Evolutionary conservation across 2,113 vertebrate species (phyloP), one percentile per base, ranked within the genome.

Genomic region (Toxotes jaculatrix): DNA sequence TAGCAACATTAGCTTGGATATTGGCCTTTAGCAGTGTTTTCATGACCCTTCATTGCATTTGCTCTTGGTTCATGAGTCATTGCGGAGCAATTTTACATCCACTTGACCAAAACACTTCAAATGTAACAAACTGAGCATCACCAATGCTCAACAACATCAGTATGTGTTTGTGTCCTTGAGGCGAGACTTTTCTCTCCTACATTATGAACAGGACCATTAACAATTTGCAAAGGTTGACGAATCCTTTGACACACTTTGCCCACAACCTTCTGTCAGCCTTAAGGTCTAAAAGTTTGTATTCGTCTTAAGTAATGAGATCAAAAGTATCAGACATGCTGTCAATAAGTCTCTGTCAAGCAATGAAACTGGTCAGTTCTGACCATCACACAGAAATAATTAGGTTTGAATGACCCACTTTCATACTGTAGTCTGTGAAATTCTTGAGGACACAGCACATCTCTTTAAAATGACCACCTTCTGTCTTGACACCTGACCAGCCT

Each of bases 391-490:
- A 62, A 31, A 79, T 61, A 60, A 78, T 56, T 51, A 38, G 60
- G n/a, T 40, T 5, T 38, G 34, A 13, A 43, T 75, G 67, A 68
- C 16, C 76, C 66, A 70, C 64, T 57, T 57, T 27, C 73, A 71
- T 31, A n/a, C 23, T 40, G 16, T 23, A 55, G 53, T 9, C 47
- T 31, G 47, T 62, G 38, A 70, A 64, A 55, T n/a, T 68, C 23
- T n/a, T 53, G 43, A 53, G 47, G 12, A 70, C 53, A 42, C 49
- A 21, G 31, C 21, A n/a, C 34, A 42, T 16, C 65, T 70, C 45
- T 61, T 70, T 69, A 47, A 79, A 70, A 36, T 47, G 7, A 23
- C 47, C 45, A 34, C 76, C 66, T 70, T 69, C 69, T 80, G 60
- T 65, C 4, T 47, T 31, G 61, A 57, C 31, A 64, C 31, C 21